Base-by-base conservation (phyloP, 2,797 vertebrate genomes). In the Thripadectes ignobilis region DNA sequence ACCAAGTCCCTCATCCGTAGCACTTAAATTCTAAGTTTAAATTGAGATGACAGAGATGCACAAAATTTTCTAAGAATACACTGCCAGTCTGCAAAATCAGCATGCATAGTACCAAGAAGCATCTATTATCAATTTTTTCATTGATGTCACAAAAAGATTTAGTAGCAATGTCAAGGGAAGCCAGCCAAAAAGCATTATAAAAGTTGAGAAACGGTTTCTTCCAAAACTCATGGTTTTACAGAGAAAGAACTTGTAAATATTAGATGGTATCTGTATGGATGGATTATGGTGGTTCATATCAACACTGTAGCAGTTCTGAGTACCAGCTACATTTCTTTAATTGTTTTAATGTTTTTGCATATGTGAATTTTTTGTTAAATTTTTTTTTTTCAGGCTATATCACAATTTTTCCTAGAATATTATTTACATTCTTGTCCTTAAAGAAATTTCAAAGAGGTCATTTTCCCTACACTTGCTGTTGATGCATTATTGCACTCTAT, bases 141-240 rank as follows among this genome's bases (percentile, higher is more conserved):
- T 12, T 45, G 63, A 48, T 59, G 87, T 82, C 12, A 10, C 16
- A 83, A 58, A 82, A 66, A 49, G 10, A 30, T 27, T 76, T 55
- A 72, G 21, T 39, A 61, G 14, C n/a, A 17, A 48, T 65, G 20
- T 61, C 1, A 2, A 54, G 15, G 27, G 23, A 77, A 72, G 29
- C 23, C 49, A 34, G 43, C 34, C 14, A 23, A 49, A 82, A 61
- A 41, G 2, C 26, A 55, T 38, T 66, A 34, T 15, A 19, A 41
- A 87, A 43, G 5, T 48, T 87, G 20, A 54, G 58, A 36, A 65
- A 48, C 15, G 36, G 9, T 71, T 82, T 65, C 39, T 41, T 76
- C 32, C 8, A 36, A 52, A 1, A 36, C 26, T 0, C 7, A 27
- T 1, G 2, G 16, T 16, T 82, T 77, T 48, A 43, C 32, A 36